Evolutionary conservation across 2,888 invertebrate genomes (phyloP).

Genomic region (Theretra japonica): DNA sequence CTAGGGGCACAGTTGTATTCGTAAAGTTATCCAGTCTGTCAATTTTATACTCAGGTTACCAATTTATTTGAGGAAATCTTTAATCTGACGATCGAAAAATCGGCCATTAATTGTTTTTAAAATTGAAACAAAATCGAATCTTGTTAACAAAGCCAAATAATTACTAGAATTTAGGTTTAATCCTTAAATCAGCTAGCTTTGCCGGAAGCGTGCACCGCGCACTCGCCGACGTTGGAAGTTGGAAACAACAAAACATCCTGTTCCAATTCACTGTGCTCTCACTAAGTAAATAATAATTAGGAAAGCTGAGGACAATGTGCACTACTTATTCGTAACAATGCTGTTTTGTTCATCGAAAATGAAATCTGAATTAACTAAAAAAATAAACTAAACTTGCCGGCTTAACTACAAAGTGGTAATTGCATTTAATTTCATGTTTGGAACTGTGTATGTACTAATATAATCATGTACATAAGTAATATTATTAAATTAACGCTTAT

Average conservation of each 20-base stretch:
- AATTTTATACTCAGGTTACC: too few species aligned
- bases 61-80: too few species aligned
- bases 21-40: too few species aligned
- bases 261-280: background rate
- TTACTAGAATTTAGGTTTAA: background rate
- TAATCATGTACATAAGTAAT: too few species aligned
- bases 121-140: background rate
- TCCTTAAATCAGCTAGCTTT: background rate
- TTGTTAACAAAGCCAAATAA: conserved; percentile 1
- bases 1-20: too few species aligned
- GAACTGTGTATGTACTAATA: too few species aligned
- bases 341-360: background rate
- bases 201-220: background rate
- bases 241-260: conserved; percentile 12
- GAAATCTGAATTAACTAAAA: background rate
- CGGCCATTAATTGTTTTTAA: background rate
- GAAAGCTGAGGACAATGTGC: background rate
- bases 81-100: too few species aligned
- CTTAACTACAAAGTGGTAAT: too few species aligned
- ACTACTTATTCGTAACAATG: background rate
- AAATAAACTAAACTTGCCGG: background rate
- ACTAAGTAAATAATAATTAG: conserved; percentile 14
- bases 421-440: too few species aligned
- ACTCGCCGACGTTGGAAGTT: background rate
- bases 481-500: too few species aligned